These are phyloP conservation scores for Girardinus metallicus DNA, from an alignment of 2,797 vertebrate genomes.

Conservation along the genomic window DNA sequence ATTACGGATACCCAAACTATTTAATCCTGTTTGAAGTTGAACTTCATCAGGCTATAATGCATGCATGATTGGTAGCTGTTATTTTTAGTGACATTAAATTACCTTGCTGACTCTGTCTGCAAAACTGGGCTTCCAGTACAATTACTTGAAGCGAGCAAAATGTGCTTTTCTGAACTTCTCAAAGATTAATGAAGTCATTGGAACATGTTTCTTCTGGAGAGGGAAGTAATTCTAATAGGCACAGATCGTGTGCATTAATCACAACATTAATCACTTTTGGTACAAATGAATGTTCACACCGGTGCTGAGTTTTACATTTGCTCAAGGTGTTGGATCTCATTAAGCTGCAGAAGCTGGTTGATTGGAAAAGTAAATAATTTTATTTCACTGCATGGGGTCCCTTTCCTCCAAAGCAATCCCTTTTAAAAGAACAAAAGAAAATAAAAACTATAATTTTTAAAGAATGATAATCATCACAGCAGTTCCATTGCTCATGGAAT, in stretches of 20 bases:
- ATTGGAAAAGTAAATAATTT: not conserved
- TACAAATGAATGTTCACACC: conserved; percentile 41
- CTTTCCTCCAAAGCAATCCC: not conserved
- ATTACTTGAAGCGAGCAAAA: conserved; percentile 32
- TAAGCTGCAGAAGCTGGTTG: conserved; percentile 2
- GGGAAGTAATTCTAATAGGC: conserved; percentile 51
- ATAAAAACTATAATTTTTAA: not conserved
- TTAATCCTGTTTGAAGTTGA: not conserved
- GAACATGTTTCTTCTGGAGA: conserved; percentile 49
- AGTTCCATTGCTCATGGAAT: not conserved
- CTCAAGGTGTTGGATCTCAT: conserved; percentile 8
- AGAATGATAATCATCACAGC: not conserved
- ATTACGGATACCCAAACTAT: not conserved
- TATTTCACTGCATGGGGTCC: not conserved
- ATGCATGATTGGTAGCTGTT: not conserved
- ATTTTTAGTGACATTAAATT: not conserved
- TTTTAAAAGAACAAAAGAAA: not conserved
- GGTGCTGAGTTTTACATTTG: conserved; percentile 14
- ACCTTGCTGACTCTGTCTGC: not conserved
- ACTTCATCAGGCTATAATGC: not conserved
- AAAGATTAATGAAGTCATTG: conserved; percentile 65
- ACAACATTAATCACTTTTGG: conserved; percentile 57
- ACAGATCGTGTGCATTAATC: conserved; percentile 52
- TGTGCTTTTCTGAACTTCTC: conserved; percentile 40
- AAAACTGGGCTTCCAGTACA: conserved; percentile 3